Conservation (phyloP, 2,113 vertebrate species). For the Pseudonaja textilis region DNA sequence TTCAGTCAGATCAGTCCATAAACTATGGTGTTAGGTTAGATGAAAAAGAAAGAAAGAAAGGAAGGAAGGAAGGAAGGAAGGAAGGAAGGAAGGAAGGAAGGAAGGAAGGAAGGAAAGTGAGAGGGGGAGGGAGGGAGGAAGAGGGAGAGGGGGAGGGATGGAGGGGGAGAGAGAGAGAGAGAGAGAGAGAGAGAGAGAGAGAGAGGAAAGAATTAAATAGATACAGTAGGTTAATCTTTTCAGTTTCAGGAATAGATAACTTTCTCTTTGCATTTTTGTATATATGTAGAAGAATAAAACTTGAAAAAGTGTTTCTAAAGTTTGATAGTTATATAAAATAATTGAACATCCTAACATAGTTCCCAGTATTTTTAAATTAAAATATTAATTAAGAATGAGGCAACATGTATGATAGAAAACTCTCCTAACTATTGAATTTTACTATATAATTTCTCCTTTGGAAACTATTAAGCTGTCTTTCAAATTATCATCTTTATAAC, state of each 20-base stretch:
- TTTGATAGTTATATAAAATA: neutral
- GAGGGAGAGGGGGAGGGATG: too few species aligned
- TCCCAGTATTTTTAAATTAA: neutral
- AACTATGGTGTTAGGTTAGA: neutral
- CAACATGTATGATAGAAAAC: neutral
- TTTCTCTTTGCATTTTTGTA: neutral
- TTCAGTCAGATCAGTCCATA: neutral
- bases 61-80: neutral
- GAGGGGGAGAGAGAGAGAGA: too few species aligned
- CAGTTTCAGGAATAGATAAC: neutral
- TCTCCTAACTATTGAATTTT: neutral
- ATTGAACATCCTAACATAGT: neutral
- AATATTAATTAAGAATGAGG: neutral
- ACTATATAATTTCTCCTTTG: neutral
- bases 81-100: neutral
- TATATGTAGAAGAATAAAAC: neutral
- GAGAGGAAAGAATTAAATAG: neutral
- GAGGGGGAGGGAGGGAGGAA: neutral
- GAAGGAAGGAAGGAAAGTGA: neutral
- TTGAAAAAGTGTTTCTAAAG: neutral
- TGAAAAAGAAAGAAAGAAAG: neutral
- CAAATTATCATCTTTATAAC: constrained; percentile 34
- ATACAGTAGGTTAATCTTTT: neutral
- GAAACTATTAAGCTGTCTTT: neutral
- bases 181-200: neutral